Base-by-base conservation (phyloP, 2,797 vertebrate species). In the Myripristis murdjan region DNA sequence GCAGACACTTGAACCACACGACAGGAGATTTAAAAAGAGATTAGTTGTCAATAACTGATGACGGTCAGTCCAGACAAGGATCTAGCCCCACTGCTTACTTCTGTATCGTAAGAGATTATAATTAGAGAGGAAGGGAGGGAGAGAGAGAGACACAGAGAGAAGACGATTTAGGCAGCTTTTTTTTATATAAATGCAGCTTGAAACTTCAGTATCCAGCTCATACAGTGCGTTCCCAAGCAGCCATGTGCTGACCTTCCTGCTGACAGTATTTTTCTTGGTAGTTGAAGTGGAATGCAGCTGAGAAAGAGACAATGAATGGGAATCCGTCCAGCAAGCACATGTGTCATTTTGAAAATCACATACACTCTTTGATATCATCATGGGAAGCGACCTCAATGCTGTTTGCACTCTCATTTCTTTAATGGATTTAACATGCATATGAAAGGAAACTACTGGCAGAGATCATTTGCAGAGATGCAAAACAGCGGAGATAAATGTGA, bases 271-370 rank as follows among this genome's bases (percentile, higher is more conserved):
- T 65, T 77, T 84, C 81, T 77, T 85, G 65, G 80, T 81, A 37
- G 66, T 58, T 51, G 60, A 64, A 51, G 44, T 39, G 72, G 70
- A 80, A 79, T 46, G 63, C 70, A 54, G 70, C 57, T 10, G 35
- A 5, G 54, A 24, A 24, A 35, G 18, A 63, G 53, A 87, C 85
- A 92, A 87, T 88, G 73, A 84, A 58, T 20, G 60, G 72, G 73
- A 86, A 56, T 0, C 1, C 5, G 15, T 63, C 77, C 86, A 66
- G 61, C 4, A 9, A 60, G 64, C 66, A 79, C 78, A 33, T 10
- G 6, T 26, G 70, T 84, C 70, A 70, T 60, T 65, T 63, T 70
- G 74, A 70, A 81, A 69, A 64, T 49, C 67, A 64, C 49, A 75
- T 48, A 78, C 78, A 85, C 79, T 62, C 73, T 68, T 54, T 52